Base-by-base conservation (phyloP, 2,888 invertebrate species). In the Serripes groenlandicus region DNA sequence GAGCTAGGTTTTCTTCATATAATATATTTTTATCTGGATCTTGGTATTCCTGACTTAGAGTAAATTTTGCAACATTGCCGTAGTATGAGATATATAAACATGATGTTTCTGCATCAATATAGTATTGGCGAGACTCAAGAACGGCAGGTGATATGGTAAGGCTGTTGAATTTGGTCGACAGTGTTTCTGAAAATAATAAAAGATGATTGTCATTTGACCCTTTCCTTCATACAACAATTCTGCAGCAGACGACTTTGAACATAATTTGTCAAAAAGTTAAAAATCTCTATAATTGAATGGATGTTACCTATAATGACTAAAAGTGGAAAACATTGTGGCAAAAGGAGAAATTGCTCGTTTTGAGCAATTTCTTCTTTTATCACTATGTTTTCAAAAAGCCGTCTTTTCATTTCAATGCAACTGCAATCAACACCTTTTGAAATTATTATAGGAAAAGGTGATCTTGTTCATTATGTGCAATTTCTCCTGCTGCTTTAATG, bases 81-180 rank as follows among this genome's bases (percentile, higher is more conserved):
- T 37, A 30, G 49, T 74, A 74, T 15, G 49, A 49, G 3, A 74
- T 11, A 21, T 21, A 21, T 11, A 74, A 58, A 49, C 74, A 74
- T 0, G 74, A 34, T 0, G 30, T n/a, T 26, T 54, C n/a, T 21
- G 26, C 34, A 26, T 21, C 21, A 11, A 56, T 23, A 3, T n/a
- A 56, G 23, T 56, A 56, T 28, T 56, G 23, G 18, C 56, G 72
- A 15, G 81, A 77, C 56, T 77, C 74, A 21, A 81, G 3, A 26
- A 74, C 15, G 30, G 37, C 62, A 23, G 77, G 73, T n/a, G 18
- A 37, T 5, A 66, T 34, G n/a, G 74, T 56, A 1, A 78, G 26
- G 5, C 11, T 28, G 15, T 58, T 37, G 37, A 72, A 72, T 21
- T 28, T 34, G 4, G 58, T 60, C 21, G 60, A 7, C 23, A 72